Evolutionary conservation across 1,140 invertebrate genomes (phyloP).

Genomic region (Calephelis nemesis): DNA sequence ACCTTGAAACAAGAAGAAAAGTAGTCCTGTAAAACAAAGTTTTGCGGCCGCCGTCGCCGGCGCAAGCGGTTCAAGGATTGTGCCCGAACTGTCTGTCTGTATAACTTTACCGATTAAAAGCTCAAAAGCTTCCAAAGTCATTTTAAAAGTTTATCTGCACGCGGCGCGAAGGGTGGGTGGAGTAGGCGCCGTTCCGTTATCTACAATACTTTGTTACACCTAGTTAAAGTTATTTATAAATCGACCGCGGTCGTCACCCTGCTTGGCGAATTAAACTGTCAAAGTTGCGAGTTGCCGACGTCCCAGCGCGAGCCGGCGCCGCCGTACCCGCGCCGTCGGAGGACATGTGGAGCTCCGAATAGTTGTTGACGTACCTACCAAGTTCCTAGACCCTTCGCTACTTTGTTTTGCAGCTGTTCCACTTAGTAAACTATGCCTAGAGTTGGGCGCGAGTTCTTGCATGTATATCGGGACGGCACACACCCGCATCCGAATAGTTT

Average conservation of each 20-base stretch:
- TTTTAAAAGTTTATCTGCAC: conserved; percentile 81
- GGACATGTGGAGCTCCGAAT: conserved; percentile 63
- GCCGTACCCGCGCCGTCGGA: conserved; percentile 35
- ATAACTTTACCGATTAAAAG: conserved; percentile 81
- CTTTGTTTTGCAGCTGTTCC: conserved; percentile 79
- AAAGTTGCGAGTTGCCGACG: conserved; percentile 48
- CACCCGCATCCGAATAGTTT: conserved; percentile 76
- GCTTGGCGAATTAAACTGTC: conserved; percentile 67
- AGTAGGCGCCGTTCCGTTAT: conserved; percentile 69
- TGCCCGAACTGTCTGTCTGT: conserved; percentile 79
- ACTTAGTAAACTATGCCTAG: conserved; percentile 77
- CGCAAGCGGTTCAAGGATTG: conserved; percentile 80
- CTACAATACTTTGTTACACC: conserved; percentile 75
- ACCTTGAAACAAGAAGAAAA: conserved; percentile 81
- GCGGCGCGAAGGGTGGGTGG: conserved; percentile 55
- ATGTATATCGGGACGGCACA: conserved; percentile 75
- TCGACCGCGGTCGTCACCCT: conserved; percentile 58
- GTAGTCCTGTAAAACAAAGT: conserved; percentile 81
- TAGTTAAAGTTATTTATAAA: conserved; percentile 77
- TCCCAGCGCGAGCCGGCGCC: conserved; percentile 2
- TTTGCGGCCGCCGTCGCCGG: conserved; percentile 79
- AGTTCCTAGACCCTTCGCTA: conserved; percentile 78
- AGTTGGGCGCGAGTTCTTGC: conserved; percentile 76
- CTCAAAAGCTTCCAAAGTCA: conserved; percentile 81
- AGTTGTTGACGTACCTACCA: conserved; percentile 69